These are phyloP conservation scores for Anabacerthia variegaticeps DNA, from an alignment of 2,797 vertebrate genomes.

Conservation along the genomic window DNA sequence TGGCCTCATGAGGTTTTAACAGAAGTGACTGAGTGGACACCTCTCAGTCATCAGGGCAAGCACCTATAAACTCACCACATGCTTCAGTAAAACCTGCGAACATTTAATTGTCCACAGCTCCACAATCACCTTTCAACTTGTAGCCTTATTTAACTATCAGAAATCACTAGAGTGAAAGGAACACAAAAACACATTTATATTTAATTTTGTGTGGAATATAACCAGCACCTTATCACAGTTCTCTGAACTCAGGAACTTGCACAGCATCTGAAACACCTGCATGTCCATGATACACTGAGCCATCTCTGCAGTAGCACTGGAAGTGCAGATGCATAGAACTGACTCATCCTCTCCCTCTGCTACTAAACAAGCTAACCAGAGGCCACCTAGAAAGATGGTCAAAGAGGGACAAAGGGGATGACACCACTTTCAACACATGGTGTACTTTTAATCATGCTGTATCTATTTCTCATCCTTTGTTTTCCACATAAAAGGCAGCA, in stretches of 20 bases:
- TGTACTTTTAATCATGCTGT: neutral
- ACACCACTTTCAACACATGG: neutral
- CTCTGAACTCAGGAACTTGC: neutral
- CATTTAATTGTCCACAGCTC: neutral
- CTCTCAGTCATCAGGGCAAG: neutral
- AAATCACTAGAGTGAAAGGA: neutral
- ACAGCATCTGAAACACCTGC: neutral
- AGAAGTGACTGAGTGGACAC: neutral
- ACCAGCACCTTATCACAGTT: neutral
- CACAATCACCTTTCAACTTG: neutral
- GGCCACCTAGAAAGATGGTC: neutral
- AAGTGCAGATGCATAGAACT: neutral
- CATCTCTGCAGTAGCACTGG: neutral
- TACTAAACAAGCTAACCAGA: neutral
- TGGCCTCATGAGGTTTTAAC: neutral
- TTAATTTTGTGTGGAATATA: neutral
- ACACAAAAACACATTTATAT: neutral
- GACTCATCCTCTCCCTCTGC: accelerated
- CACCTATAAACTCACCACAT: neutral
- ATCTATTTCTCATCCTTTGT: neutral
- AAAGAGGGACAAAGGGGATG: neutral
- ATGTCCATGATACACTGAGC: accelerated
- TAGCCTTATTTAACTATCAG: neutral
- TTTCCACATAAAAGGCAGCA: neutral
- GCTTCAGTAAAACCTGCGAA: neutral